phyloP scores from a whole-genome alignment of 2,888 invertebrate genomes.

The Cecidostiba fungosa region DNA sequence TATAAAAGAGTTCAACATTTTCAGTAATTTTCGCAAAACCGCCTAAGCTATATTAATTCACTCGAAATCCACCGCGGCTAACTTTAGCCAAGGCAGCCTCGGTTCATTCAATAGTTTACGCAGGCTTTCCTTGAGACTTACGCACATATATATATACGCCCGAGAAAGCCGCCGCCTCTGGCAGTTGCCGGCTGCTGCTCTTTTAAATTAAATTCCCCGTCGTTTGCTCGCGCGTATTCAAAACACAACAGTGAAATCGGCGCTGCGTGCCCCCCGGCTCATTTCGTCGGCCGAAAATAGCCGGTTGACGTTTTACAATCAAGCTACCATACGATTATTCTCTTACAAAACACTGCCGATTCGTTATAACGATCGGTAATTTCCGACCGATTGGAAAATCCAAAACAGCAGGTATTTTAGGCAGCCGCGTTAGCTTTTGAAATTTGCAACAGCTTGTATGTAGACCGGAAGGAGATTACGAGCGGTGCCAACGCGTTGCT shows the following conservation, averaged over 20 bases:
- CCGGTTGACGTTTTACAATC: constrained; percentile 60
- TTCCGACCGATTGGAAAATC: constrained; percentile 4
- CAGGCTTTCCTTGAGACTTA: constrained; percentile 30
- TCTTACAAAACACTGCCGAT: constrained; percentile 14
- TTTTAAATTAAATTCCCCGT: constrained; percentile 42
- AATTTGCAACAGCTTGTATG: neutral
- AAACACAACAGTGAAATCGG: constrained; percentile 48
- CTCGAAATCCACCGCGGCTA: constrained; percentile 18
- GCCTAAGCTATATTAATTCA: too few relatives aligned
- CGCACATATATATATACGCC: neutral
- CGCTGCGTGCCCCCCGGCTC: constrained; percentile 31
- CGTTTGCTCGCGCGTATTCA: constrained; percentile 20
- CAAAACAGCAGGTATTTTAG: constrained; percentile 2
- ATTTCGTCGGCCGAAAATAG: constrained; percentile 40
- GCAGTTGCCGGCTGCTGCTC: constrained; percentile 1
- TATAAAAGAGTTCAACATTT: neutral
- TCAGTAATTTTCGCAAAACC: neutral
- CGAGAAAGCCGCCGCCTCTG: neutral
- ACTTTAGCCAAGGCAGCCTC: constrained; percentile 20
- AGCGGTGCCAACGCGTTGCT: neutral
- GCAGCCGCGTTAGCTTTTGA: neutral
- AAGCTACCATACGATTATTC: constrained; percentile 35
- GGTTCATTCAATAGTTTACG: constrained; percentile 45
- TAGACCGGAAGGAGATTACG: neutral
- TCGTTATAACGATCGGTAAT: constrained; percentile 34